Base-by-base conservation (phyloP, 53 echinoderm and acorn worm genomes). In the Apostichopus leukothele region DNA sequence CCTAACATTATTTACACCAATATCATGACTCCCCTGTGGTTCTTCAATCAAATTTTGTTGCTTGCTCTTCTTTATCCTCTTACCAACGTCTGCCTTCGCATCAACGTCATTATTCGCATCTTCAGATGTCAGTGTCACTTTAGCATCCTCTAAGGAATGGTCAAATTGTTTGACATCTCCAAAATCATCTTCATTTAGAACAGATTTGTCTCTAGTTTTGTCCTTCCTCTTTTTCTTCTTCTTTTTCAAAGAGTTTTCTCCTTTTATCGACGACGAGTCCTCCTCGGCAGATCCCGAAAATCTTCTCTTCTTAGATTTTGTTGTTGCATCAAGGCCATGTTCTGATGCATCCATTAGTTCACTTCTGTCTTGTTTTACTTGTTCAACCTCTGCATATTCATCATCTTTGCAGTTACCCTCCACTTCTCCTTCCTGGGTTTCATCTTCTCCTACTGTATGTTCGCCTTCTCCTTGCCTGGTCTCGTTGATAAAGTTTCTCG, bases 181-280 rank as follows among this genome's bases (percentile, higher is more conserved):
- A 39, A 9, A 67, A 60, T 71, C 21, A 22, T 87, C 75, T 87
- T 87, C 54, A n/a, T 6, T 67, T 87, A 25, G 4, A 25, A 26
- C 1, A 26, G 78, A 25, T 51, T 51, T 74, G 51, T 13, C 61
- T 86, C 86, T 27, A 10, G 26, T 71, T 60, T 50, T 89, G 9
- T 67, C 39, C 59, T 55, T 88, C 63, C 75, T 88, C 76, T 78
- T 78, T 16, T 89, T 89, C 51, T 89, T 80, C 27, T 80, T 66
- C 67, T 89, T 71, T 19, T 18, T 71, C 1, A 1, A 6, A 2
- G 18, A n/a, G n/a, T 71, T n/a, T 5, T 71, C 71, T 5, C 1
- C 18, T 19, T n/a, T 71, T 4, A 14, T n/a, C 6, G 20, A n/a
- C 6, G n/a, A 13, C 6, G 13, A 6, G 18, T 71, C 71, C 20